These are phyloP conservation scores for Kuschelorhynchus macadamiae DNA, from an alignment of 2,888 invertebrate genomes.

Conservation along the genomic window DNA sequence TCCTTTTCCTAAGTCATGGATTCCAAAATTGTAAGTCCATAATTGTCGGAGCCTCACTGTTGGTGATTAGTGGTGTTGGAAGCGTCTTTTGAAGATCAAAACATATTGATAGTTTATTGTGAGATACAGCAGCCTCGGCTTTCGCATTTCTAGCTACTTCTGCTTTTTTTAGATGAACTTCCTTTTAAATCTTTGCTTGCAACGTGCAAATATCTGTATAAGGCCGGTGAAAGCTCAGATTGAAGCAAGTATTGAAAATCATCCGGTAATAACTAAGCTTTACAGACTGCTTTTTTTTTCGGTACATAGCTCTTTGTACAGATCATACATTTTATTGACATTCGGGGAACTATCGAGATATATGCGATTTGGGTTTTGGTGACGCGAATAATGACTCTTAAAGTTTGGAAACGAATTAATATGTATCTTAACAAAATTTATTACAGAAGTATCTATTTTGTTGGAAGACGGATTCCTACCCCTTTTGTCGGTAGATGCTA, in stretches of 20 bases:
- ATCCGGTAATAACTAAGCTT: slow-evolving; percentile 12
- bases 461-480: slow-evolving; percentile 21
- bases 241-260: slow-evolving; percentile 25
- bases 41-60: slow-evolving; percentile 47
- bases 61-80: slow-evolving; percentile 45
- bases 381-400: background rate
- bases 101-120: slow-evolving; percentile 32
- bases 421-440: slow-evolving; percentile 7
- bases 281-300: slow-evolving; percentile 4
- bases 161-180: slow-evolving; percentile 31
- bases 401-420: slow-evolving; percentile 11
- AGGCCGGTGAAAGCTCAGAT: too few species aligned
- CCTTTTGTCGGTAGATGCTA: slow-evolving; percentile 15
- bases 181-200: slow-evolving; percentile 11
- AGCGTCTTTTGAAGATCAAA: slow-evolving; percentile 53
- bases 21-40: slow-evolving; percentile 50
- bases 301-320: slow-evolving; percentile 60
- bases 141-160: slow-evolving; percentile 17
- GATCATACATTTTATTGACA: slow-evolving; percentile 22
- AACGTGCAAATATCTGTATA: slow-evolving; percentile 16
- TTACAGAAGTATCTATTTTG: slow-evolving; percentile 9
- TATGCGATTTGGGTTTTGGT: background rate
- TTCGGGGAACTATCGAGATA: slow-evolving; percentile 4
- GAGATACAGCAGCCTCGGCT: slow-evolving; percentile 14
- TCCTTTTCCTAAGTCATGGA: slow-evolving; percentile 37